Percentiles rank a stretch among this genome's conserved stretches.
Conservation (phyloP, 2,113 vertebrate species). For the Vanacampus margaritifer region DNA sequence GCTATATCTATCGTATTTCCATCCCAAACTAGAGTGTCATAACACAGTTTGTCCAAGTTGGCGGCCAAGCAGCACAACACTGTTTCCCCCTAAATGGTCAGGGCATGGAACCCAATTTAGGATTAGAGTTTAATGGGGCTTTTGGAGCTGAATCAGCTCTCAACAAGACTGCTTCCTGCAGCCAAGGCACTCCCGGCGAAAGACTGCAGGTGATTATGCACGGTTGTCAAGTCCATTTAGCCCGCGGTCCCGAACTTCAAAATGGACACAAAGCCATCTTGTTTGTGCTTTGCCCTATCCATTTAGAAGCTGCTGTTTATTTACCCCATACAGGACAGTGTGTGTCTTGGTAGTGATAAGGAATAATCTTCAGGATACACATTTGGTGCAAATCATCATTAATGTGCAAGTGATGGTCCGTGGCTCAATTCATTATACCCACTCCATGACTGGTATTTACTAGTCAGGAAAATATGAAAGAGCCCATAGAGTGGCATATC, state of each 20-base stretch:
- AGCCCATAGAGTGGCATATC: slow-evolving; percentile 61
- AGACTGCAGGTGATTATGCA: slow-evolving; percentile 72
- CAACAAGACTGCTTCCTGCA: slow-evolving; percentile 59
- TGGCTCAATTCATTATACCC: slow-evolving; percentile 69
- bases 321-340: slow-evolving; percentile 61
- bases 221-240: slow-evolving; percentile 72
- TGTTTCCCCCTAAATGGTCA: slow-evolving; percentile 51
- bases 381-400: slow-evolving; percentile 69
- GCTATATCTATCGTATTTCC: slow-evolving; percentile 17
- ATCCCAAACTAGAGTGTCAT: slow-evolving; percentile 10
- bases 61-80: slow-evolving; percentile 30
- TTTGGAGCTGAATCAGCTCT: slow-evolving; percentile 58
- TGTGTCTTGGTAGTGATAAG: slow-evolving; percentile 72
- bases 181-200: slow-evolving; percentile 58
- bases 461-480: slow-evolving; percentile 62
- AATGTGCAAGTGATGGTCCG: slow-evolving; percentile 66
- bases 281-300: slow-evolving; percentile 51
- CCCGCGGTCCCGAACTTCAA: slow-evolving; percentile 60
- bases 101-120: slow-evolving; percentile 62
- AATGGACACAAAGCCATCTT: slow-evolving; percentile 67
- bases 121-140: slow-evolving; percentile 69
- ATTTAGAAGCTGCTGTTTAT: slow-evolving; percentile 63
- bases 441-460: slow-evolving; percentile 74
- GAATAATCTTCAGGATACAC: slow-evolving; percentile 63
- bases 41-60: slow-evolving; percentile 26